These are phyloP conservation scores for Malurus melanocephalus DNA, from an alignment of 2,113 vertebrate genomes.

Conservation along the genomic window DNA sequence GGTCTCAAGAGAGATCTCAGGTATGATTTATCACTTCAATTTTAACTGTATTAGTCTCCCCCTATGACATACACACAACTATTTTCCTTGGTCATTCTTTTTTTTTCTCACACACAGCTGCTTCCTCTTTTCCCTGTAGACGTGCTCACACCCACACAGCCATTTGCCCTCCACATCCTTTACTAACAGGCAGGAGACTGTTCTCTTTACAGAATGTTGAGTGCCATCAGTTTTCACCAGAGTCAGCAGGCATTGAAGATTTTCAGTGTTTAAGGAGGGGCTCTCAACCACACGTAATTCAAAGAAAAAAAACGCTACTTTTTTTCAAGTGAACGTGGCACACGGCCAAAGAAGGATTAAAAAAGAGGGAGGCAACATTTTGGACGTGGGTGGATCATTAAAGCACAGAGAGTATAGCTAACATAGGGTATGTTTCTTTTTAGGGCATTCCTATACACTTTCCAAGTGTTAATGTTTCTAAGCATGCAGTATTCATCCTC, in stretches of 20 bases:
- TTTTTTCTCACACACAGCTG: slow-evolving; percentile 38
- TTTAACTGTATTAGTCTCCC: slow-evolving; percentile 65
- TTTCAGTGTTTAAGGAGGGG: slow-evolving; percentile 15
- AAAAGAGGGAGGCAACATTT: slow-evolving; percentile 52
- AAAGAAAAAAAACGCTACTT: slow-evolving; percentile 19
- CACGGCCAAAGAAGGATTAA: neutral
- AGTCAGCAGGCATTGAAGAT: slow-evolving; percentile 40
- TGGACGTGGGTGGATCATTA: slow-evolving; percentile 52
- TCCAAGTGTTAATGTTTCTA: slow-evolving; percentile 38
- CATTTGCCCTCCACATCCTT: slow-evolving; percentile 55
- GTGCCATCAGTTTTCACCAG: slow-evolving; percentile 40
- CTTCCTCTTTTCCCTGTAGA: slow-evolving; percentile 49
- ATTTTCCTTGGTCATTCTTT: slow-evolving; percentile 32
- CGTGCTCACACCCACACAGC: slow-evolving; percentile 38
- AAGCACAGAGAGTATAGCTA: slow-evolving; percentile 40
- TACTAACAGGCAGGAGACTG: slow-evolving; percentile 25
- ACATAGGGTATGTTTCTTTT: slow-evolving; percentile 49
- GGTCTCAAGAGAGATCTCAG: slow-evolving; percentile 66
- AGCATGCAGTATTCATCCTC: neutral
- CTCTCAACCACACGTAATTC: slow-evolving; percentile 9
- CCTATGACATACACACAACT: slow-evolving; percentile 23
- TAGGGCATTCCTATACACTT: slow-evolving; percentile 27
- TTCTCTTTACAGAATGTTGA: slow-evolving; percentile 5
- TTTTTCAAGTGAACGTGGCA: neutral
- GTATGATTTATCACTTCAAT: slow-evolving; percentile 80